phyloP scores from a whole-genome alignment of 2,888 invertebrate species.

The Pardosa pseudoannulata region DNA sequence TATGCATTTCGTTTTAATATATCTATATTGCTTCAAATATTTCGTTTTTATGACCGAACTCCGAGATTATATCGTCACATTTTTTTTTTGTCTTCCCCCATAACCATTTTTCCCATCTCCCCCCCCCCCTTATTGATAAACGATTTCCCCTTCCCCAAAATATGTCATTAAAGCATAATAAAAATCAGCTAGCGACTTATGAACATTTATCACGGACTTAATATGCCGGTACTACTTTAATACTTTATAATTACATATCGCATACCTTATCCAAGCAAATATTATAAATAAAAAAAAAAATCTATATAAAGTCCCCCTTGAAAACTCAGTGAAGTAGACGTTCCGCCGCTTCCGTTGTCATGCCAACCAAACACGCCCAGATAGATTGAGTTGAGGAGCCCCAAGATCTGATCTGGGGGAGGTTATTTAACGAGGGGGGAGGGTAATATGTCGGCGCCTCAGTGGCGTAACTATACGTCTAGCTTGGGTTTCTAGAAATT shows the following conservation, averaged over 20 bases:
- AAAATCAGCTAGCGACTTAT: slow-evolving; percentile 25
- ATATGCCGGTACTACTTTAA: slow-evolving; percentile 17
- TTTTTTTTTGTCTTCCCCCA: neutral
- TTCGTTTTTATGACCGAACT: too few species aligned
- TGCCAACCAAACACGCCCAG: slow-evolving; percentile 68
- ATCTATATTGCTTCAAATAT: too few species aligned
- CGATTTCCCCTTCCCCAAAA: slow-evolving; percentile 47
- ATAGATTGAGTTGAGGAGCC: slow-evolving; percentile 36
- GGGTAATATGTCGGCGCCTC: slow-evolving; percentile 46
- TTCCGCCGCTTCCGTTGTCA: slow-evolving; percentile 27
- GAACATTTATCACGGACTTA: slow-evolving; percentile 58
- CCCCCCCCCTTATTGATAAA: slow-evolving; percentile 49
- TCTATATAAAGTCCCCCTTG: neutral
- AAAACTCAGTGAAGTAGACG: slow-evolving; percentile 12
- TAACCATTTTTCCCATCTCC: neutral
- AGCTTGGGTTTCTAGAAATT: slow-evolving; percentile 68
- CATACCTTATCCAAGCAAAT: neutral
- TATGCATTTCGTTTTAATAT: too few species aligned
- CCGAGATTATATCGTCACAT: too few species aligned
- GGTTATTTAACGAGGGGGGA: slow-evolving; percentile 28
- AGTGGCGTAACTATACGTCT: slow-evolving; percentile 62
- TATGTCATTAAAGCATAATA: slow-evolving; percentile 57
- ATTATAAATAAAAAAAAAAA: neutral
- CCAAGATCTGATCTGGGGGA: slow-evolving; percentile 34
- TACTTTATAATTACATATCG: slow-evolving; percentile 41